Conservation (phyloP, 2,888 invertebrate genomes). For the Peribatodes rhomboidaria region DNA sequence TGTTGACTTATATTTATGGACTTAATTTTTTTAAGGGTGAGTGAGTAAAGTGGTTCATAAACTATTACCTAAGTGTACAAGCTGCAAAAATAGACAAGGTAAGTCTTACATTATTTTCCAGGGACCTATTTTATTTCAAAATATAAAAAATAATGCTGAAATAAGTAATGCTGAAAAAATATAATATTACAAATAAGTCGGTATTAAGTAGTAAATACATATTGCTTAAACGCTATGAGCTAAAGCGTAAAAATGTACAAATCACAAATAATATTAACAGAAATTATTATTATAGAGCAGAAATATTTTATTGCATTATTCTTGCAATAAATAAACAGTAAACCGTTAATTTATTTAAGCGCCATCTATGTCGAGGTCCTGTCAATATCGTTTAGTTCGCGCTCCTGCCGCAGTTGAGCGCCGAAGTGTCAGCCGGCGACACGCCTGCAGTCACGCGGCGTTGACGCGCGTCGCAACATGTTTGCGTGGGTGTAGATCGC, state of each 20-base stretch:
- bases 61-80: constrained; percentile 13
- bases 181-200: neutral
- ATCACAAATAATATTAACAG: neutral
- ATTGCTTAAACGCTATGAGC: neutral
- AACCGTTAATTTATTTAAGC: constrained; percentile 45
- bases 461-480: constrained; percentile 83
- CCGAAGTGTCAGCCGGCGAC: constrained; percentile 80
- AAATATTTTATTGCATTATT: neutral
- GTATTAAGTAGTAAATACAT: neutral
- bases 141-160: too few relatives aligned
- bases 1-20: constrained; percentile 23
- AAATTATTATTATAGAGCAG: neutral
- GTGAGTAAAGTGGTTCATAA: constrained; percentile 48
- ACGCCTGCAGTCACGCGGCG: constrained; percentile 86
- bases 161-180: neutral
- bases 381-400: constrained; percentile 55
- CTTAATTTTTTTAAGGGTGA: constrained; percentile 40
- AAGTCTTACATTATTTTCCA: constrained; percentile 4
- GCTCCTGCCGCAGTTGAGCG: constrained; percentile 62
- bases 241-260: neutral
- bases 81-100: constrained; percentile 39
- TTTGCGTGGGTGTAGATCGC: constrained; percentile 82
- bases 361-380: constrained; percentile 66
- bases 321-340: constrained; percentile 32
- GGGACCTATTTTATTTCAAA: too few relatives aligned